Evolutionary conservation across 2,888 invertebrate species (phyloP), one percentile per base, ranked within the genome.

Genomic region (Tipula unca): DNA sequence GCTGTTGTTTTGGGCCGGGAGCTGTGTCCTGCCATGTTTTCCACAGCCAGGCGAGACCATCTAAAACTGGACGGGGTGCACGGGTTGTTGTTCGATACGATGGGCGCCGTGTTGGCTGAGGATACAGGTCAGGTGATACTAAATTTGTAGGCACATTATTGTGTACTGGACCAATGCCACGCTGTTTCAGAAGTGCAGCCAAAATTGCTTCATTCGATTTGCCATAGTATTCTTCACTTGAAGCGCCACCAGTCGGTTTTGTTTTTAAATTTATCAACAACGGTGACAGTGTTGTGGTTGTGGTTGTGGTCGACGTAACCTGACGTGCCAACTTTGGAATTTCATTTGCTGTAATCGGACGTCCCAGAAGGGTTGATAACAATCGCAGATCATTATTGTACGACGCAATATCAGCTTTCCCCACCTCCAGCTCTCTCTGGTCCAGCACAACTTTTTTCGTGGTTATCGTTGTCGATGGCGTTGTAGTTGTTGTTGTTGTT

Each of bases 111-210:
- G 87, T 85, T 54, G 84, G 85, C 88, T 36, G 48, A 3, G 29
- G 29, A 85, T 39, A 85, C 14, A 39, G 14, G 13, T 85, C 85
- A 3, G 35, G 32, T 8, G 84, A 20, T 20, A 84, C 88, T 88
- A 89, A 89, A 86, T 88, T 88, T 32, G 88, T 86, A 39, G 89
- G 89, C n/a, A 89, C 86, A 84, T 88, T 88, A 86, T 89, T 88
- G 39, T 88, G 94, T n/a, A 93, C 92, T 3, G 95, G 95, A 86
- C 94, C 94, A 87, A 95, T 94, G 69, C 95, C 95, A 89, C 94
- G 93, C 88, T 94, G 93, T 90, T 95, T 95, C 85, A 95, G 90
- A 86, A 95, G 90, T 2, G 94, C 94, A 0, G 95, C 95, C 32
- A 95, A 91, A 87, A 95, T 90, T 0, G 95, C 95, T 87, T 95